Base-by-base conservation (phyloP, 2,113 vertebrate genomes). In the Morphnarchus princeps region DNA sequence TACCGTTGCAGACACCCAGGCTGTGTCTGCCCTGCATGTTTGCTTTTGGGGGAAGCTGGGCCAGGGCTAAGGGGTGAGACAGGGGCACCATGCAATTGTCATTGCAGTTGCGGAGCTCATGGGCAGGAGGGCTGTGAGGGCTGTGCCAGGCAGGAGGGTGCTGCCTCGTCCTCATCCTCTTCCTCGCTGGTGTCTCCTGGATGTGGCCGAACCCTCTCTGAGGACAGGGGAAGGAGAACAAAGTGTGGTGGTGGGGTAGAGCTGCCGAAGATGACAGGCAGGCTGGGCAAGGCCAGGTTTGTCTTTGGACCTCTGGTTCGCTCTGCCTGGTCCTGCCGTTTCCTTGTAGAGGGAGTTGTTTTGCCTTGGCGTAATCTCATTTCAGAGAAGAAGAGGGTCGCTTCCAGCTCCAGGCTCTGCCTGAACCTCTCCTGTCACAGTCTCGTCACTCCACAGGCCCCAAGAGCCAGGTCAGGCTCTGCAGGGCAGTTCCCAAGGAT, bases 1-100 rank as follows among this genome's bases (percentile, higher is more conserved):
- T 13, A 16, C 25, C 0, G 0, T 0, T 3, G 62, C 16, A 4
- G 0, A 1, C 10, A 3, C 4, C 31, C 63, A 16, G 63, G 47
- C 24, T 1, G 2, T 16, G 40, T 47, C 26, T 67, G 57, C 47
- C 32, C 5, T 29, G 3, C 22, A 0, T 1, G 8, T 6, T 25
- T 65, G 21, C 22, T 57, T 24, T 7, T 19, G 29, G 67, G 61
- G 74, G 61, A 16, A 43, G 38, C 16, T 45, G 52, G 52, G 21
- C 5, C 2, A 6, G 47, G 38, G 25, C 18, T 8, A 4, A 57
- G 67, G 12, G 6, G 4, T 16, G 36, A 61, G 36, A 28, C 7
- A 5, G 29, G 32, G 16, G 7, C 55, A 31, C 14, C 1, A 1
- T 3, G 4, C 1, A 0, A 57, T 36, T 58, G 52, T 20, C 2